A percentile compares a stretch with the other conserved stretches of the same genome.
phyloP scores from a whole-genome alignment of 2,888 invertebrate genomes.

The Zhuqinia jingwanae region DNA sequence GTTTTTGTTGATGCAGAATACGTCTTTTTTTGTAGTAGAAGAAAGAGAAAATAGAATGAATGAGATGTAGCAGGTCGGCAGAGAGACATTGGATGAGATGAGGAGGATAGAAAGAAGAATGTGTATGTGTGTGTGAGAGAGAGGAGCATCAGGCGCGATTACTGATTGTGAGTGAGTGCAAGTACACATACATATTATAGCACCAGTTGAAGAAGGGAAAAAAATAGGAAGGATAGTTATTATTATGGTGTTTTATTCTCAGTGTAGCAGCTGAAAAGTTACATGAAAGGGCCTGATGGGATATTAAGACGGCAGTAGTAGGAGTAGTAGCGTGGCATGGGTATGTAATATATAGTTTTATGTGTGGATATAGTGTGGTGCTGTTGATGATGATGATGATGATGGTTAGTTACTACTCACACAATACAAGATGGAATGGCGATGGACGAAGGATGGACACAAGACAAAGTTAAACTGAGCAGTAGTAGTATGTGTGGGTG shows the following conservation, averaged over 20 bases:
- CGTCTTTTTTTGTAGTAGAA: too few relatives aligned
- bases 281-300: constrained; percentile 25
- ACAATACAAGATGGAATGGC: constrained; percentile 67
- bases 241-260: too few relatives aligned
- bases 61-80: constrained; percentile 11
- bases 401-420: constrained; percentile 53
- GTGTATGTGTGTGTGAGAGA: too few relatives aligned
- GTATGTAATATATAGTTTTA: too few relatives aligned
- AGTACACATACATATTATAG: too few relatives aligned
- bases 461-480: constrained; percentile 59
- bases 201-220: constrained; percentile 46
- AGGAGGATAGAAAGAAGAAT: too few relatives aligned
- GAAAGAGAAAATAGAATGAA: constrained; percentile 30
- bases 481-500: too few relatives aligned
- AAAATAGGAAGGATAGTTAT: constrained; percentile 11
- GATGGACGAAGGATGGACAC: constrained; percentile 61
- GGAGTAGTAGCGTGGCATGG: too few relatives aligned
- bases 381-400: constrained; percentile 17
- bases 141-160: constrained; percentile 41
- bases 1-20: constrained; percentile 55
- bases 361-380: too few relatives aligned
- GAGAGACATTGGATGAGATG: too few relatives aligned
- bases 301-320: too few relatives aligned
- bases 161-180: constrained; percentile 47
- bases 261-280: constrained; percentile 52